Base-by-base conservation (phyloP, 2,113 vertebrate genomes). In the Sebastes schlegelii region DNA sequence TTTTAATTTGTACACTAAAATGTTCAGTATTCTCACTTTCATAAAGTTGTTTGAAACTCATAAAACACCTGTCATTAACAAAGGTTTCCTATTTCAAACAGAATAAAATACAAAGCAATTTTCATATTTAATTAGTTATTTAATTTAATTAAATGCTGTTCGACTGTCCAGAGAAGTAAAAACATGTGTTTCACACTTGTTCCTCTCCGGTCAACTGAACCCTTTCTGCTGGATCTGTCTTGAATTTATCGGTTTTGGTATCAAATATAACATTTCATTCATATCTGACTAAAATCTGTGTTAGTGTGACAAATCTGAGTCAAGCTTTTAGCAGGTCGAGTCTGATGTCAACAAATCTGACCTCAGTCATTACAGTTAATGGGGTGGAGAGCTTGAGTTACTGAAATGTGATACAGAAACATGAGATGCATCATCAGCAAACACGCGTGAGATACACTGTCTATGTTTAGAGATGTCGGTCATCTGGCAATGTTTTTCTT, bases 361-460 rank as follows among this genome's bases (percentile, higher is more conserved):
- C 52, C 52, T 54, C 52, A 8, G 52, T 8, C 12, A 54, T 54
- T 54, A 17, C 51, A 52, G 51, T 5, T 34, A 34, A 34, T 16
- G 7, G 17, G 55, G 34, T 34, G 34, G 6, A 14, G 54, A 11
- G n/a, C 55, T 57, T 57, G 5, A 11, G n/a, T 58, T 19, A 4
- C 23, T 54, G 77, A 74, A 77, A 80, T 4, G 16, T 63, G 87
- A 89, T 16, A 40, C 81, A 71, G 19, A 72, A 43, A 64, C 68
- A 8, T 6, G 51, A 78, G n/a, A 55, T 61, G 74, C 46, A 11
- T 13, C 62, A 19, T 66, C 61, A 62, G 57, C 70, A 69, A 57
- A 21, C 54, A 21, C 54, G 6, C 8, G n/a, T 34, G 58, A 16
- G 23, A 8, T 13, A 61, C 23, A 3, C 58, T 6, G 26, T 60